A percentile compares a stretch with the other conserved stretches of the same genome.
Conservation (phyloP, 1,140 invertebrate species). For the Nasonia giraulti region DNA sequence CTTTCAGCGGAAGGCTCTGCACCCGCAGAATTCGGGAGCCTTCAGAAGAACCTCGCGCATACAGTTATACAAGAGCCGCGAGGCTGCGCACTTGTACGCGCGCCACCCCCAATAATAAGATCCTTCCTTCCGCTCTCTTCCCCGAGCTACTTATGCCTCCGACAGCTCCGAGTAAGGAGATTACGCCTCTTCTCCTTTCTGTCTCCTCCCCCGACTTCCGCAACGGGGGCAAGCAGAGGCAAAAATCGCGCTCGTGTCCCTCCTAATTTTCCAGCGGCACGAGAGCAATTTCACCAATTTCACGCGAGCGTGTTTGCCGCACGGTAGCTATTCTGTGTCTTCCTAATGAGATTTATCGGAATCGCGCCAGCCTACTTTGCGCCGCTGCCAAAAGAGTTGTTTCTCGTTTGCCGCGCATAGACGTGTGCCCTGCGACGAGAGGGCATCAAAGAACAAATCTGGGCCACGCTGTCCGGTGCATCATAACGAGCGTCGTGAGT, state of each 20-base stretch:
- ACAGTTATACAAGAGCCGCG: too few relatives aligned
- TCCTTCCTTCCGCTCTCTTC: slow-evolving; percentile 11
- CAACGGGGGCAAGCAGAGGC: neutral
- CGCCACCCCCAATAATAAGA: neutral
- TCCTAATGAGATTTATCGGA: slow-evolving; percentile 45
- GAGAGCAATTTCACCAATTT: too few relatives aligned
- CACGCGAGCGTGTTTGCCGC: neutral
- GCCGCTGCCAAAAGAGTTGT: neutral
- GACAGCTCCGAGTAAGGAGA: slow-evolving; percentile 59
- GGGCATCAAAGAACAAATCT: neutral
- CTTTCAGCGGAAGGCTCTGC: neutral
- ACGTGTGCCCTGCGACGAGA: neutral
- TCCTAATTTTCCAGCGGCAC: slow-evolving; percentile 19
- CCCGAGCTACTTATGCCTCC: slow-evolving; percentile 56
- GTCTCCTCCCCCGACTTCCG: neutral
- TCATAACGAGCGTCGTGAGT: too few relatives aligned
- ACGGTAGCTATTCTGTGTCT: neutral
- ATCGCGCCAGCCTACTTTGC: slow-evolving; percentile 17
- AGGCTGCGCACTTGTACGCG: neutral
- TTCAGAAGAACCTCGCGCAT: neutral
- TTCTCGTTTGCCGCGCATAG: slow-evolving; percentile 1
- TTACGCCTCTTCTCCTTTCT: slow-evolving; percentile 43
- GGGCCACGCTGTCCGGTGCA: too few relatives aligned
- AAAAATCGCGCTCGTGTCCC: neutral
- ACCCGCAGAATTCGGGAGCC: neutral